These are phyloP conservation scores for Cranoglanis bouderius DNA, from an alignment of 2,113 vertebrate genomes.

Conservation along the genomic window DNA sequence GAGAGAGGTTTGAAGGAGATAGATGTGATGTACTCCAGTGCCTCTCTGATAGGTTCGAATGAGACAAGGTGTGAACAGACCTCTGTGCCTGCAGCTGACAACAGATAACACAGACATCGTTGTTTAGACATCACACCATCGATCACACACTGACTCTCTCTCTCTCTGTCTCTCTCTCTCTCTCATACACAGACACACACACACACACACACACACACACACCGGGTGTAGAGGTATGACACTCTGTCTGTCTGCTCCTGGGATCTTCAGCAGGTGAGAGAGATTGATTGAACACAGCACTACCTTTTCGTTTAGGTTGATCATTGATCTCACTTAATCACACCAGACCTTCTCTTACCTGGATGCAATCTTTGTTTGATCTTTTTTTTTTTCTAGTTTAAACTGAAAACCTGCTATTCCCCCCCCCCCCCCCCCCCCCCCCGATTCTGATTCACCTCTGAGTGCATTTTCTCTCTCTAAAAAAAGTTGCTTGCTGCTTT, in stretches of 20 bases:
- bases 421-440: too few relatives aligned
- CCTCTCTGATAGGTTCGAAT: slow-evolving; percentile 52
- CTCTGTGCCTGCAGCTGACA: slow-evolving; percentile 43
- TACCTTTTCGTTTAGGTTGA: not conserved
- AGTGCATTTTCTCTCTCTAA: not conserved
- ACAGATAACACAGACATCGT: slow-evolving; percentile 63
- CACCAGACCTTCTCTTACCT: not conserved
- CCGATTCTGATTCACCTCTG: not conserved
- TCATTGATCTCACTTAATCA: slow-evolving; percentile 29
- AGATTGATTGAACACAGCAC: not conserved
- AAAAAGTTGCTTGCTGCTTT: slow-evolving; percentile 1
- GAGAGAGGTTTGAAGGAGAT: slow-evolving; percentile 25
- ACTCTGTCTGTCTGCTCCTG: not conserved
- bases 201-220: slow-evolving; percentile 20
- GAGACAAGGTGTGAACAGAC: slow-evolving; percentile 17
- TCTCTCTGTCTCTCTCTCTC: not conserved
- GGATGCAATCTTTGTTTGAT: not conserved
- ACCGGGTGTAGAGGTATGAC: not conserved
- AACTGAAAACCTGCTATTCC: not conserved
- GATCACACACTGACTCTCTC: slow-evolving; percentile 42
- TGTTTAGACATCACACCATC: slow-evolving; percentile 65
- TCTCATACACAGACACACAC: not conserved
- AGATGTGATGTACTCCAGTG: slow-evolving; percentile 60
- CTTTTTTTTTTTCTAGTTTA: not conserved
- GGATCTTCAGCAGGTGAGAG: not conserved